These are phyloP conservation scores for Allygus modestus DNA, from an alignment of 2,888 invertebrate genomes.

Conservation along the genomic window DNA sequence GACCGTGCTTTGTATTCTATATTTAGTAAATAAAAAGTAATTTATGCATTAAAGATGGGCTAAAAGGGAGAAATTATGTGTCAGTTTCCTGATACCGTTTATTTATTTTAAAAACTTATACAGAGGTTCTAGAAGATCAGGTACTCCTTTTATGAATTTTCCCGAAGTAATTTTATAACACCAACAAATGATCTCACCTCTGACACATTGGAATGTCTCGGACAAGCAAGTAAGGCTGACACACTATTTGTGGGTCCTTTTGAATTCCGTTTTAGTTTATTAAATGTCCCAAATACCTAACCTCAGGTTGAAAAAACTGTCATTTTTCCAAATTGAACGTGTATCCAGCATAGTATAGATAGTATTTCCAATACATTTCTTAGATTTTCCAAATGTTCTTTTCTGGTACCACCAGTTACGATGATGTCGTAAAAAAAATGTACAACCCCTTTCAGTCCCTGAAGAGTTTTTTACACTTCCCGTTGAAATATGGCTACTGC, in stretches of 20 bases:
- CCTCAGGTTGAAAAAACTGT: constrained; percentile 69
- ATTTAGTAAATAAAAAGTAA: no score
- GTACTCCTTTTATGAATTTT: constrained; percentile 26
- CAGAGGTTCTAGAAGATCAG: no score
- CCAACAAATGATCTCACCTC: constrained; percentile 70
- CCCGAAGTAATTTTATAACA: constrained; percentile 69
- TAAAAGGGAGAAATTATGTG: neutral
- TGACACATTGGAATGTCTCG: no score
- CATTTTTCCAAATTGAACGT: constrained; percentile 68
- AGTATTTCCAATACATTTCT: neutral
- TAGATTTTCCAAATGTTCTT: no score
- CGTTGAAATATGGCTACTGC: constrained; percentile 20
- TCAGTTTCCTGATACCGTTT: no score
- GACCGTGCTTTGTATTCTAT: no score
- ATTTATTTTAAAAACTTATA: no score
- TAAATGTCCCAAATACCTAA: constrained; percentile 70
- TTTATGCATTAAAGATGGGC: no score
- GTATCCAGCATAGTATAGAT: neutral
- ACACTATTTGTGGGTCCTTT: constrained; percentile 67
- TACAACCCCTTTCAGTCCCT: constrained; percentile 11
- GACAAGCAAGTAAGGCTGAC: constrained; percentile 68
- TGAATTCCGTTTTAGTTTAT: constrained; percentile 69
- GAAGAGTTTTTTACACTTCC: constrained; percentile 1
- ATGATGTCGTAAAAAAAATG: constrained; percentile 35
- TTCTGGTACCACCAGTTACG: neutral